These are phyloP conservation scores for Eretmocerus hayati DNA, from an alignment of 2,888 invertebrate genomes.

Conservation along the genomic window DNA sequence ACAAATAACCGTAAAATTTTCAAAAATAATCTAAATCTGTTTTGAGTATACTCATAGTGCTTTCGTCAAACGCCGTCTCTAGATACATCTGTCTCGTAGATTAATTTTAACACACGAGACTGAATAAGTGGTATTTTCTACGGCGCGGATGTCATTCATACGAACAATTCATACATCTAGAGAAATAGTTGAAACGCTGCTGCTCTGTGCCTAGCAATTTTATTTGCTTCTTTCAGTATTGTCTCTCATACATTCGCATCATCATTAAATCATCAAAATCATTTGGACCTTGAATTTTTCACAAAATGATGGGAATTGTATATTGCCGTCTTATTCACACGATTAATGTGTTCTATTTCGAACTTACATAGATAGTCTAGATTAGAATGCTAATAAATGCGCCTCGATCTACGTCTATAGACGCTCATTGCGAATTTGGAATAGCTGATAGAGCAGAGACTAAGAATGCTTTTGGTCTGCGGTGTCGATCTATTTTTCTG, in stretches of 20 bases:
- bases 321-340: constrained; percentile 11
- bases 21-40: constrained; percentile 1
- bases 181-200: not conserved
- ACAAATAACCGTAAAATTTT: constrained; percentile 7
- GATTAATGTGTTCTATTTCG: no score
- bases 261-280: constrained; percentile 28
- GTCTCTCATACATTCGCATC: constrained; percentile 25
- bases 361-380: no score
- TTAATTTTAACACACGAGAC: not conserved
- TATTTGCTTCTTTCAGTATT: constrained; percentile 29
- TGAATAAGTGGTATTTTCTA: not conserved
- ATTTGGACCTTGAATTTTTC: constrained; percentile 16
- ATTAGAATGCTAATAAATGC: no score
- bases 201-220: constrained; percentile 20
- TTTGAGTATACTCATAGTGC: constrained; percentile 6
- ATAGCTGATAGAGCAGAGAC: no score
- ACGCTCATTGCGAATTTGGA: no score
- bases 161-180: constrained; percentile 5
- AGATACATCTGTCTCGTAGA: constrained; percentile 9
- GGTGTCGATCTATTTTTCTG: not conserved
- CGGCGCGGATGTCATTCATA: constrained; percentile 3
- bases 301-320: constrained; percentile 5
- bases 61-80: constrained; percentile 3
- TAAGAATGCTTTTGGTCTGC: no score
- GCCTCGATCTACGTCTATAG: no score